Conservation (phyloP, 2,797 vertebrate species). For the Carduelis carduelis region DNA sequence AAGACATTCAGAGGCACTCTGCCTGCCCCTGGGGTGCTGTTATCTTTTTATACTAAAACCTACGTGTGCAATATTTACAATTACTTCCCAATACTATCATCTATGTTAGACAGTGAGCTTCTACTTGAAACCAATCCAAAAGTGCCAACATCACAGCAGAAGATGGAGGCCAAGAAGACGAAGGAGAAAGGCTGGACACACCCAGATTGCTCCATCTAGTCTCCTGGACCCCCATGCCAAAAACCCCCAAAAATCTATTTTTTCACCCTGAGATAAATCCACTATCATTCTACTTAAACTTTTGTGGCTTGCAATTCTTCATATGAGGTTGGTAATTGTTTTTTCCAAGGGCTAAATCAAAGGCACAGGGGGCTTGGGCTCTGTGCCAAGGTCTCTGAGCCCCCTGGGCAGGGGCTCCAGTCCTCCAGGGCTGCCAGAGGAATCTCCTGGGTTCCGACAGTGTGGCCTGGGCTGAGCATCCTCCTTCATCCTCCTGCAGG, state of each 20-base stretch:
- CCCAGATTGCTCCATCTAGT: neutral
- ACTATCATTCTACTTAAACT: neutral
- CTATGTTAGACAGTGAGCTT: neutral
- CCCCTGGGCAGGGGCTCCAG: too few relatives aligned
- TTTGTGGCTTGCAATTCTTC: neutral
- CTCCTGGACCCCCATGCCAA: neutral
- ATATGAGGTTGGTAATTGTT: neutral
- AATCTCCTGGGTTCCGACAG: too few relatives aligned
- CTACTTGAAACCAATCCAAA: neutral
- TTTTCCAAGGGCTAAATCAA: neutral
- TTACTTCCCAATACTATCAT: neutral
- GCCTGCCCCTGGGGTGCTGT: accelerated
- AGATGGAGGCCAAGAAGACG: neutral
- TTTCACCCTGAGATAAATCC: neutral
- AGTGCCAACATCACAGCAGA: neutral
- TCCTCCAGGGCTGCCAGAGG: too few relatives aligned
- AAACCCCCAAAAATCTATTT: neutral
- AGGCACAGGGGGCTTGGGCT: neutral
- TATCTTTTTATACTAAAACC: neutral
- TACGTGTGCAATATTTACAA: neutral
- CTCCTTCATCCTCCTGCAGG: neutral
- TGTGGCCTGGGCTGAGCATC: neutral
- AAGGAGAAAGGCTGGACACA: neutral
- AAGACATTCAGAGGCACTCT: neutral
- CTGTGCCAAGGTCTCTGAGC: neutral